phyloP scores from a whole-genome alignment of 2,113 vertebrate species.

The Epinephelus lanceolatus region DNA sequence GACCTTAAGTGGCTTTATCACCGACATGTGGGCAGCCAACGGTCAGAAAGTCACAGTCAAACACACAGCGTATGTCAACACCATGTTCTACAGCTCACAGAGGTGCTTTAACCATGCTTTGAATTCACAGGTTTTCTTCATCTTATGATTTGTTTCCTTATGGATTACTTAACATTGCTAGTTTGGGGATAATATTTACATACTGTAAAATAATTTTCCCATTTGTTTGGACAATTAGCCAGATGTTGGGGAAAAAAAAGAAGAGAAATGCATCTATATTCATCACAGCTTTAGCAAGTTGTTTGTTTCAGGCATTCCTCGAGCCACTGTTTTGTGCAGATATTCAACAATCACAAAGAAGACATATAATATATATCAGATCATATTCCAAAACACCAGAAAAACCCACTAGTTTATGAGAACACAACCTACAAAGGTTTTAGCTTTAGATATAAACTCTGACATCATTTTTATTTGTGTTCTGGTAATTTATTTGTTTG shows the following conservation, averaged over 20 bases:
- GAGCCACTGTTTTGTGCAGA: background rate
- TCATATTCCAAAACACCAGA: background rate
- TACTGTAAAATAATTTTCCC: background rate
- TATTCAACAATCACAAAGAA: background rate
- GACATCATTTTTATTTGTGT: slow-evolving; percentile 5
- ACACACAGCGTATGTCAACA: too few relatives aligned
- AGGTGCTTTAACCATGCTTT: too few relatives aligned
- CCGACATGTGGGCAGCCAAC: background rate
- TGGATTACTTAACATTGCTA: too few relatives aligned
- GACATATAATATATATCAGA: background rate
- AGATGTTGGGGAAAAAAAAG: too few relatives aligned
- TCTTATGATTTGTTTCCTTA: too few relatives aligned
- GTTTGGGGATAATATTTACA: background rate
- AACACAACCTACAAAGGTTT: background rate
- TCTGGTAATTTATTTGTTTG: slow-evolving; percentile 39
- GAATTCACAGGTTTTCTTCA: too few relatives aligned
- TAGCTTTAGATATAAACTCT: background rate
- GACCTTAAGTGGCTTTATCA: slow-evolving; percentile 8
- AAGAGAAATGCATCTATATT: background rate
- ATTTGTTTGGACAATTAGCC: background rate
- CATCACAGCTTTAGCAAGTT: background rate
- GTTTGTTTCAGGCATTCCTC: too few relatives aligned
- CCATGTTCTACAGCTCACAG: too few relatives aligned
- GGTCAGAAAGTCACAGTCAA: too few relatives aligned
- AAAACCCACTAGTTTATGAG: background rate